Evolutionary conservation across 2,888 invertebrate species (phyloP), one percentile per base, ranked within the genome.

Genomic region (Argyresthia goedartella): DNA sequence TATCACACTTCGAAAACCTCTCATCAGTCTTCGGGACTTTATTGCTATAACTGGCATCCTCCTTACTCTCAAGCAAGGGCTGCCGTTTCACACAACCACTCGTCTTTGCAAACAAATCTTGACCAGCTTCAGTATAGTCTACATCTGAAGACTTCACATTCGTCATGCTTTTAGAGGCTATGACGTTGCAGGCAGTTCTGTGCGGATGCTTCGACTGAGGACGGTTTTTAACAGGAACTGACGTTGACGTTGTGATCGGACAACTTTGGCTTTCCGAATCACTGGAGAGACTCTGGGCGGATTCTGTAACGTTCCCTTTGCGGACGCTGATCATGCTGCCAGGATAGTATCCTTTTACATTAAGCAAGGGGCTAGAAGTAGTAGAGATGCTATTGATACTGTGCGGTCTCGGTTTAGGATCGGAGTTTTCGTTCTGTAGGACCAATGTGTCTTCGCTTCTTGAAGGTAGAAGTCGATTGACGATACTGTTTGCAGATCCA

Each of bases 361-460:
- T 89, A 52, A 92, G 69, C 50, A 93, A 76, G 0, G 94, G 93
- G 65, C 92, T 93, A 0, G 93, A 92, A 48, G 89, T 89, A 10
- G 90, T 91, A 4, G 90, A 93, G 52, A 87, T 88, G 64, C 88
- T 91, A 54, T 81, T 82, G 56, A 89, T 87, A 49, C 90, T 89
- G 57, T 89, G 89, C 3, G 89, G 87, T 56, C 89, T 85, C 45
- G 88, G 85, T 49, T 89, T 89, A 0, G 87, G 66, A 60, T 81
- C 71, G 0, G 71, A 61, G 50, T 66, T 81, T 56, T 84, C 78
- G 54, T 79, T 78, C 60, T 86, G 77, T 0, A 81, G 65, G 0
- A 88, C 87, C 7, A 95, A 74, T 0, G 92, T 93, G 63, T 95
- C 95, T 67, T 95, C 95, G 56, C 94, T 95, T 49, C 93, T 88